A percentile compares a stretch with the other conserved stretches of the same genome.
phyloP scores from a whole-genome alignment of 2,797 vertebrate species.

The Squalus acanthias region DNA sequence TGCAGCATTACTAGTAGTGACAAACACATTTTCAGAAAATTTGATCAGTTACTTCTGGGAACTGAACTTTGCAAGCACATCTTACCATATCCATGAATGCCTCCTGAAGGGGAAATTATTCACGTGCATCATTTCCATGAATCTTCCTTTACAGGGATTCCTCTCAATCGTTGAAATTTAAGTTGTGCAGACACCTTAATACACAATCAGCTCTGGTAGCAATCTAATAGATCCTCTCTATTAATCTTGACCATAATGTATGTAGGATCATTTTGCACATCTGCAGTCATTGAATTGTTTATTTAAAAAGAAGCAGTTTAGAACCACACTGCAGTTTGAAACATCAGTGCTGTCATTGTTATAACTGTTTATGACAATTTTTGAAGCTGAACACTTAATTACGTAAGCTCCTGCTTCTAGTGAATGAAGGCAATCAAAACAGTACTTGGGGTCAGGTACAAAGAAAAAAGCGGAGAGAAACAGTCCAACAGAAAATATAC shows the following conservation, averaged over 20 bases:
- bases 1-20: background rate
- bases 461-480: slow-evolving; percentile 18
- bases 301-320: background rate
- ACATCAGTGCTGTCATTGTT: slow-evolving; percentile 2
- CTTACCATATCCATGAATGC: slow-evolving; percentile 87
- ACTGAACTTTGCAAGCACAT: slow-evolving; percentile 20
- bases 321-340: slow-evolving; percentile 24
- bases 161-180: background rate
- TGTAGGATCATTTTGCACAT: background rate
- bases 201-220: background rate
- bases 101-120: slow-evolving; percentile 82
- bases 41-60: background rate
- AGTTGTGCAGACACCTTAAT: background rate
- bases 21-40: background rate
- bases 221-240: background rate
- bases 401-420: background rate
- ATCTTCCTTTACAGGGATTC: slow-evolving; percentile 51
- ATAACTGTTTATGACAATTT: background rate
- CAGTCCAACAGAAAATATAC: background rate
- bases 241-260: slow-evolving; percentile 12
- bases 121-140: slow-evolving; percentile 77
- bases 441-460: background rate
- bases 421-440: slow-evolving; percentile 18
- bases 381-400: background rate
- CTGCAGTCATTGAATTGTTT: background rate